phyloP scores from a whole-genome alignment of 2,888 invertebrate species.

The Tipula confusa region DNA sequence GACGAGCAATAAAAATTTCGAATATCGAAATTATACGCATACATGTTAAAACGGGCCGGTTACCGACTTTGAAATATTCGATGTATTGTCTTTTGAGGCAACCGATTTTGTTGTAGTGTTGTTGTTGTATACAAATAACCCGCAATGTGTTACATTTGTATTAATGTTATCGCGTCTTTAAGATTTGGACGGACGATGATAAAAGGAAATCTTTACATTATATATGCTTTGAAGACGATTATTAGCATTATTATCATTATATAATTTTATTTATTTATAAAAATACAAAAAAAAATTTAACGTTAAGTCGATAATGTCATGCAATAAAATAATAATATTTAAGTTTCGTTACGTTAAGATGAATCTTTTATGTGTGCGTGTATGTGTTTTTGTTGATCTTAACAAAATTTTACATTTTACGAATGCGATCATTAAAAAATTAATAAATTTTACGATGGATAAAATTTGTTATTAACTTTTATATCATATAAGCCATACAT shows the following conservation, averaged over 20 bases:
- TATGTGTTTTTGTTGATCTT: not conserved
- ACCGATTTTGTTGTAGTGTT: not conserved
- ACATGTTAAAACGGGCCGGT: not conserved
- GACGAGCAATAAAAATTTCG: not conserved
- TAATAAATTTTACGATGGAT: not conserved
- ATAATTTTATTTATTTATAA: constrained; percentile 4
- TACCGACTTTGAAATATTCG: not conserved
- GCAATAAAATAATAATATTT: constrained; percentile 21
- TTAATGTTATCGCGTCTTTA: not conserved
- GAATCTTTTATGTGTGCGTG: not conserved
- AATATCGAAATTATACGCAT: not conserved
- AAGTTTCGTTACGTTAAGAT: not conserved
- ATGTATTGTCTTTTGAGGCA: not conserved
- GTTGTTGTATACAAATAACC: not conserved
- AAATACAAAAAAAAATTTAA: not conserved
- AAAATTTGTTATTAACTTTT: constrained; percentile 12
- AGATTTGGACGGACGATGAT: not conserved
- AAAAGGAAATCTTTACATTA: not conserved
- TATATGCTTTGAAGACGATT: not conserved
- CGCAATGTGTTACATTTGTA: constrained; percentile 25
- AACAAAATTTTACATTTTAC: not conserved
- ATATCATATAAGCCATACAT: not conserved
- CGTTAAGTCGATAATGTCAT: constrained; percentile 12
- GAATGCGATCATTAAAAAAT: not conserved
- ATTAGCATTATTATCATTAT: constrained; percentile 3